phyloP scores from a whole-genome alignment of 1,140 invertebrate species.

The Melitaea cinxia region DNA sequence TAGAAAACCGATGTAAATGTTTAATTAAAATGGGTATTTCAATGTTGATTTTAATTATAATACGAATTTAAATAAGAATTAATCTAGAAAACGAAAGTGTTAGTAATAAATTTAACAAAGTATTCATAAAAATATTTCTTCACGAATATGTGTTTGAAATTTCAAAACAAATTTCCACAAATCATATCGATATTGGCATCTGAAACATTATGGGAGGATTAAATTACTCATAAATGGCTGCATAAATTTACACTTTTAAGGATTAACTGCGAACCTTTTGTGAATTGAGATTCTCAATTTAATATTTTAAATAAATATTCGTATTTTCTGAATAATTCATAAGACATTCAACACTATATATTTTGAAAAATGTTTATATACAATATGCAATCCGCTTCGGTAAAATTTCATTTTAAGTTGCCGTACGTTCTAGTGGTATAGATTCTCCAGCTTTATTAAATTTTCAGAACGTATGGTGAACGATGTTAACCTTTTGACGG shows the following conservation, averaged over 20 bases:
- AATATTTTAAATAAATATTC: constrained; percentile 7
- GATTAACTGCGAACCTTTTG: neutral
- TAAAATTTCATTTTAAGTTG: neutral
- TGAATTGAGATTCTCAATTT: constrained; percentile 15
- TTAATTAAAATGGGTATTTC: too few species aligned
- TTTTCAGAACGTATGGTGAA: constrained; percentile 8
- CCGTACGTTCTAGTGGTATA: neutral
- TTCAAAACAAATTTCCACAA: neutral
- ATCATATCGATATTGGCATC: constrained; percentile 4
- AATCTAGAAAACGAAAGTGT: too few species aligned
- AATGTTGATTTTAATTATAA: too few species aligned
- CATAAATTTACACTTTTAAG: constrained; percentile 12
- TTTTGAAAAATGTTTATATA: constrained; percentile 3
- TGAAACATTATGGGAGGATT: constrained; percentile 8
- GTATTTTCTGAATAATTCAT: neutral
- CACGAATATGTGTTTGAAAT: too few species aligned
- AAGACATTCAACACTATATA: neutral
- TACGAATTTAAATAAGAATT: too few species aligned
- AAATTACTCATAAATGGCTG: constrained; percentile 15
- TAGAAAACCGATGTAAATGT: too few species aligned
- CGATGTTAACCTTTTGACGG: neutral
- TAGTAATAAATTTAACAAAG: too few species aligned
- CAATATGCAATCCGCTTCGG: neutral
- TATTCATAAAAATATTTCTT: too few species aligned
- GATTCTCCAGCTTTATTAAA: neutral